Conservation (phyloP, 2,113 vertebrate species). For the Meleagris gallopavo region DNA sequence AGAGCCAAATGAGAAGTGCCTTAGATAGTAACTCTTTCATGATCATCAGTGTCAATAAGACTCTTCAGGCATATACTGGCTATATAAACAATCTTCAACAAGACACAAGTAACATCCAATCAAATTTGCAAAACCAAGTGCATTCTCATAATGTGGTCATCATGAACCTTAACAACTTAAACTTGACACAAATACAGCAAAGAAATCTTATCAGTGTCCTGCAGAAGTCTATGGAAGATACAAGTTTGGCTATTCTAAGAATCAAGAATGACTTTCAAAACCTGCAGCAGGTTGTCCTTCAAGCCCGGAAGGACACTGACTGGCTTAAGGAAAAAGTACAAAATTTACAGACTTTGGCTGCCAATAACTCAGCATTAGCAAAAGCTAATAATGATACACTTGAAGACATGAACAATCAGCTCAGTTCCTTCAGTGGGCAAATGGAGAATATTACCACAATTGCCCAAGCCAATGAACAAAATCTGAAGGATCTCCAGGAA, state of each 20-base stretch:
- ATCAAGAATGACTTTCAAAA: slow-evolving; percentile 90
- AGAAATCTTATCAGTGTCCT: slow-evolving; percentile 83
- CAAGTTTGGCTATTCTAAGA: slow-evolving; percentile 87
- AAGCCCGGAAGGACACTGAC: slow-evolving; percentile 86
- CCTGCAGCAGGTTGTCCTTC: slow-evolving; percentile 87
- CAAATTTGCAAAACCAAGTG: slow-evolving; percentile 86
- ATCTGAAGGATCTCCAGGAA: slow-evolving; percentile 90
- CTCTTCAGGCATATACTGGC: slow-evolving; percentile 86
- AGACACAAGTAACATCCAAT: slow-evolving; percentile 86
- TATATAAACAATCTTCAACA: slow-evolving; percentile 87
- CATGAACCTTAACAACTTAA: slow-evolving; percentile 89
- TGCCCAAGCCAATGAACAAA: slow-evolving; percentile 87
- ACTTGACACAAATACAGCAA: slow-evolving; percentile 92
- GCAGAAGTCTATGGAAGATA: slow-evolving; percentile 90
- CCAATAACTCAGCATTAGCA: slow-evolving; percentile 87
- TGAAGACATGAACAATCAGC: slow-evolving; percentile 89
- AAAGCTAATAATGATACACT: slow-evolving; percentile 91
- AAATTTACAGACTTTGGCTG: slow-evolving; percentile 84
- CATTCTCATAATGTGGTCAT: slow-evolving; percentile 85
- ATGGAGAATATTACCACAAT: slow-evolving; percentile 90
- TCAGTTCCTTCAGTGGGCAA: slow-evolving; percentile 83
- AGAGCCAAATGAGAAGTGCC: slow-evolving; percentile 87
- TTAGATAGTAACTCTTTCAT: slow-evolving; percentile 87
- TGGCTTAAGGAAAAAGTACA: slow-evolving; percentile 92
- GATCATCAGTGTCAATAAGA: slow-evolving; percentile 88